A percentile compares a stretch with the other conserved stretches of the same genome.
phyloP scores from a whole-genome alignment of 2,888 invertebrate genomes.

The Epinotia demarniana region DNA sequence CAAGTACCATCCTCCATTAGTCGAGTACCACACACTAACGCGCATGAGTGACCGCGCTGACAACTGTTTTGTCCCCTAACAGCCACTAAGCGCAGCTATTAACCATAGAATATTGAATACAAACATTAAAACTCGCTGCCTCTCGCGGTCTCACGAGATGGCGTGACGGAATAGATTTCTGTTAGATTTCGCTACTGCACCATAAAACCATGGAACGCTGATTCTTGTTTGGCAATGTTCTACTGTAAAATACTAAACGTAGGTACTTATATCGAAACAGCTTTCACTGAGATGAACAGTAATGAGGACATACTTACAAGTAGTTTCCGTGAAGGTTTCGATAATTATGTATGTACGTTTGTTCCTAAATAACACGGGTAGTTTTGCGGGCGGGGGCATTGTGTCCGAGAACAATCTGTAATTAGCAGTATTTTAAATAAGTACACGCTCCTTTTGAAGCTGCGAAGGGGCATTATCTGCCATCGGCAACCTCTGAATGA shows the following conservation, averaged over 20 bases:
- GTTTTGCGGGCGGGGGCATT: conserved; percentile 15
- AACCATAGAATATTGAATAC: conserved; percentile 23
- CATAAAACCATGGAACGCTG: conserved; percentile 4
- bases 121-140: background rate
- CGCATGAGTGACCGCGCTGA: background rate
- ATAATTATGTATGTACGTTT: background rate
- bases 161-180: conserved; percentile 24
- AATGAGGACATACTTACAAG: background rate
- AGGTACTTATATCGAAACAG: too few relatives aligned
- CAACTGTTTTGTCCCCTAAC: conserved; percentile 7
- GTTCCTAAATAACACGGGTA: background rate
- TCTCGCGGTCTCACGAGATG: conserved; percentile 11
- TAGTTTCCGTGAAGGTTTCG: conserved; percentile 14
- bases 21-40: background rate
- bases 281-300: background rate
- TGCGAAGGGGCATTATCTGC: conserved; percentile 13
- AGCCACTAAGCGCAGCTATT: conserved; percentile 18
- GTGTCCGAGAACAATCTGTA: conserved; percentile 27
- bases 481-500: conserved; percentile 1
- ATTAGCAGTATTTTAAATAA: conserved; percentile 23
- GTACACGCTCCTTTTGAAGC: conserved; percentile 10
- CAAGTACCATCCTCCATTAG: background rate
- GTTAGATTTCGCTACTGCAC: conserved; percentile 22
- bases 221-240: conserved; percentile 14
- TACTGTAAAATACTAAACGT: background rate